Evolutionary conservation across 2,888 invertebrate genomes (phyloP), one percentile per base, ranked within the genome.

Genomic region (Peribatodes rhomboidaria): DNA sequence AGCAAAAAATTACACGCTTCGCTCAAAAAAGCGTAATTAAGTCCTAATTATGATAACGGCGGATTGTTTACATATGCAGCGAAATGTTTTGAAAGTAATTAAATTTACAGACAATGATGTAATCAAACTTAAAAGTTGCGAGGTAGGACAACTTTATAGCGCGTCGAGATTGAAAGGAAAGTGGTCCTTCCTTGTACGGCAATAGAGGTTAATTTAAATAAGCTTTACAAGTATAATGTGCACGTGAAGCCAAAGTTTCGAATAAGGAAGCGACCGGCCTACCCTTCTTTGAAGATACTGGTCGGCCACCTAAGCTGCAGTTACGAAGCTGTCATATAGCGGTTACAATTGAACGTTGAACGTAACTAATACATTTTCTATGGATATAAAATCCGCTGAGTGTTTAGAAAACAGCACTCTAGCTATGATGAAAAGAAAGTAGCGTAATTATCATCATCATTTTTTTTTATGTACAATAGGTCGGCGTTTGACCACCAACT

Each of bases 21-120:
- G 53, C 57, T 46, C n/a, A 18, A 60, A 65, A 49, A 65, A 65
- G 31, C 50, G 31, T 60, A 60, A 65, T 65, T 65, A 65, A 65
- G 33, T 27, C 33, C 37, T 44, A 14, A 64, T 63, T 44, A 63
- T 63, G 57, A 47, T 33, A 60, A 60, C 49, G 49, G 42, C 16
- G 31, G 49, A 61, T 66, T 57, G 61, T 57, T 65, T 65, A 61
- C 61, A 57, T 61, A 56, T 55, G 49, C 16, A 11, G 1, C 49
- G 20, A 54, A 47, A 64, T 54, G 44, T 60, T 59, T 60, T 31
- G 49, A 16, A 31, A 44, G 65, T 60, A 50, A 65, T 65, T 60
- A 55, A 52, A 65, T 65, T 60, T 65, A 46, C 65, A 65, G 65
- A 65, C 65, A 65, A 65, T 65, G 59, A 59, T 49, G 35, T 47